Evolutionary conservation across 2,888 invertebrate genomes (phyloP), one percentile per base, ranked within the genome.

Genomic region (Enoplolaimus lenunculus): DNA sequence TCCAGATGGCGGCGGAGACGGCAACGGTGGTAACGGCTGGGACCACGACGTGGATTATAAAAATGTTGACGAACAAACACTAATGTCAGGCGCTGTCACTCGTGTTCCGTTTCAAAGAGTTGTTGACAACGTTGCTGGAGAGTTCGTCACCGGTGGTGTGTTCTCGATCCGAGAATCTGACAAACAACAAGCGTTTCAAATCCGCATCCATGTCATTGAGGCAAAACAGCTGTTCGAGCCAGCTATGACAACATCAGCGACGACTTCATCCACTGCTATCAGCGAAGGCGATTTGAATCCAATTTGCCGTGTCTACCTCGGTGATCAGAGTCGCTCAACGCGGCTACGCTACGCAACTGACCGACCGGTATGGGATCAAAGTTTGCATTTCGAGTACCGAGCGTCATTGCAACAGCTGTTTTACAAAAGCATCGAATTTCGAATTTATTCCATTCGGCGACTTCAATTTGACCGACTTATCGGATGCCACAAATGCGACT

Each of bases 121-220:
- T n/a, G n/a, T n/a, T n/a, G n/a, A n/a, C n/a, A n/a, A n/a, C n/a
- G n/a, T n/a, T n/a, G n/a, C n/a, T n/a, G n/a, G n/a, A n/a, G n/a
- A n/a, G n/a, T n/a, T 62, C 7, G 64, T 13, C n/a, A 30, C 16
- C 7, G 30, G 64, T 29, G 31, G 7, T 33, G 31, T 33, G 28
- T 31, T 34, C n/a, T 7, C 64, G 7, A 62, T 62, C 33, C 7
- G 13, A 7, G 64, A 62, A 30, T 28, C 7, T n/a, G 64, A 28
- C 16, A 66, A 66, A 34, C 31, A 31, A 7, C 67, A 66, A 66
- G 30, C n/a, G 67, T 30, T 66, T 66, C 67, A 66, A 31, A 34
- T 66, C 31, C 21, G 34, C 21, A 34, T 66, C 7, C 67, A 34
- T n/a, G 67, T 66, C 7, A 31, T 66, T 13, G 67, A 66, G 34